Evolutionary conservation across 2,113 vertebrate genomes (phyloP), one percentile per base, ranked within the genome.

Genomic region (Oophaga pumilio): DNA sequence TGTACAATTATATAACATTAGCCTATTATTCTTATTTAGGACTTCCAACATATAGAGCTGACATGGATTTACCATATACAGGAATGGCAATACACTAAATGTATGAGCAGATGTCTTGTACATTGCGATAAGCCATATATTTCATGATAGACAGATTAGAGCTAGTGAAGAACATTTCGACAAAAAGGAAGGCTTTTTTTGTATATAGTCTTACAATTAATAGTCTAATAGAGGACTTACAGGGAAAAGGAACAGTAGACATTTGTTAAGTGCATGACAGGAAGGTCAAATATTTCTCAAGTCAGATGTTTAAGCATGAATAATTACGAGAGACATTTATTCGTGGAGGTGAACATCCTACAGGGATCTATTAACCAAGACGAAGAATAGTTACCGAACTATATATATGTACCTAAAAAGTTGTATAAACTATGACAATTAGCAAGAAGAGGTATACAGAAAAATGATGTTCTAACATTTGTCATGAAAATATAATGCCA

Each of bases 241-340:
- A 82, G 79, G 79, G 18, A 82, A 18, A 64, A 43, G 33, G 59
- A 82, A 62, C 71, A 82, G 60, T 49, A 66, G 80, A 43, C 60
- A 82, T 82, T 85, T 85, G 73, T 85, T 62, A 77, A 85, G 73
- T 62, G 73, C 49, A 64, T 76, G 52, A 60, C 84, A 85, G 71
- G 56, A 60, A 85, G 84, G 84, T 85, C 84, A 85, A 85, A 77
- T 76, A 53, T 73, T 77, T 85, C 84, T 77, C 56, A 77, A 62
- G 71, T 76, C 84, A 49, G 33, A 52, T 85, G 57, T 76, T 49
- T 76, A 77, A 77, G 84, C 84, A 85, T 85, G 84, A 85, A 50
- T 62, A 85, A 77, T 85, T 85, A 85, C 73, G 43, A 22, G 64
- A 69, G 82, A 85, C 84, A 76, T 18, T 59, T 73, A 85, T 85